These are phyloP conservation scores for Arctocebus calabarensis DNA, from an alignment of 2,797 vertebrate genomes.

Conservation along the genomic window DNA sequence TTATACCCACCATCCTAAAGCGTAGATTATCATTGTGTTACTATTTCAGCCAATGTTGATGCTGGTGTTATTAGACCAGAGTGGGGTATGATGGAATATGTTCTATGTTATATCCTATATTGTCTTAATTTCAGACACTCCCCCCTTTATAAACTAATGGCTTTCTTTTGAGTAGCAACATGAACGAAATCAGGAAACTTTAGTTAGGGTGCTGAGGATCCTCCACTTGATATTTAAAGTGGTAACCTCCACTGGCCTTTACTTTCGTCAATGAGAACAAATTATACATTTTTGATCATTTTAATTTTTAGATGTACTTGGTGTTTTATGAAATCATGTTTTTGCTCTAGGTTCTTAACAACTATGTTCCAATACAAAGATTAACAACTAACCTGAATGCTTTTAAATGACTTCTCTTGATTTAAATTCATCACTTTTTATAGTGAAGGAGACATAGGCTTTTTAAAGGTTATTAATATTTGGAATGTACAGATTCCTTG, in stretches of 20 bases:
- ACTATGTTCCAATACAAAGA: background rate
- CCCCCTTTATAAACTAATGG: background rate
- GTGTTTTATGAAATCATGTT: background rate
- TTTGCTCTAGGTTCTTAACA: conserved; percentile 1
- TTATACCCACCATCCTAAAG: background rate
- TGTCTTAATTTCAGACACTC: background rate
- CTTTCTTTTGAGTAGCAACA: background rate
- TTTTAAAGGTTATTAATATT: background rate
- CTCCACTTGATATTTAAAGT: conserved; percentile 3
- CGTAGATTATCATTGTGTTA: background rate
- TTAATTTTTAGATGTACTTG: background rate
- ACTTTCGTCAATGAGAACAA: background rate
- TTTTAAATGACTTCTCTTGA: conserved; percentile 4
- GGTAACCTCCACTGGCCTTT: background rate
- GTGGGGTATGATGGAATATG: background rate
- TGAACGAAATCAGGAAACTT: background rate
- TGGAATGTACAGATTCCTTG: background rate
- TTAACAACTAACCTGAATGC: background rate
- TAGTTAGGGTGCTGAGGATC: background rate
- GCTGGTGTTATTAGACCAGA: background rate
- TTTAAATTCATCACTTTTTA: conserved; percentile 7
- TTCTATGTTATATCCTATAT: background rate
- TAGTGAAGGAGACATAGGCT: background rate
- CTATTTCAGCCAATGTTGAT: background rate
- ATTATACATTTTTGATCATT: background rate